phyloP scores from a whole-genome alignment of 2,797 vertebrate genomes.

The Scleropages formosus region DNA sequence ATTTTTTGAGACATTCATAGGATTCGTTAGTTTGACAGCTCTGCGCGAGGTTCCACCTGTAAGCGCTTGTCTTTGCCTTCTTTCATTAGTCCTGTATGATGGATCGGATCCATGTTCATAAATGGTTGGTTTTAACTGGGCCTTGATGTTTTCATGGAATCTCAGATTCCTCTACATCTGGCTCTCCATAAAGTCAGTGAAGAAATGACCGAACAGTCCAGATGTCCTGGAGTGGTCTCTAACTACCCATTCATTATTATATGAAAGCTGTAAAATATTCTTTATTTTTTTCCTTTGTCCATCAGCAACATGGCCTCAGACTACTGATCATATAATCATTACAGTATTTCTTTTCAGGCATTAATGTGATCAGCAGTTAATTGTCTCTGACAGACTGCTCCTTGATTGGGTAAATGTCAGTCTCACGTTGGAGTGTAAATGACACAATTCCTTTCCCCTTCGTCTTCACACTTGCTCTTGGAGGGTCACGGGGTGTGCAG shows the following conservation, averaged over 20 bases:
- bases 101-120: not conserved
- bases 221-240: not conserved
- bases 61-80: not conserved
- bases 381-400: too few relatives aligned
- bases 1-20: too few relatives aligned
- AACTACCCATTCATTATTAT: not conserved
- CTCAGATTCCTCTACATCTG: not conserved
- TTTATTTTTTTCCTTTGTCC: too few relatives aligned
- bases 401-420: not conserved
- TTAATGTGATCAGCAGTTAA: too few relatives aligned
- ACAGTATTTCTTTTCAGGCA: too few relatives aligned
- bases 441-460: too few relatives aligned
- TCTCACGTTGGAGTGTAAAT: slow-evolving; percentile 5
- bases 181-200: not conserved
- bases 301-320: too few relatives aligned
- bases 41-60: too few relatives aligned
- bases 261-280: too few relatives aligned
- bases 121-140: not conserved
- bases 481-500: not conserved
- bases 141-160: not conserved
- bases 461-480: not conserved
- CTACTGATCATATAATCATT: too few relatives aligned
- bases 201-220: not conserved
- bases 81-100: not conserved
- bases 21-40: too few relatives aligned